Base-by-base conservation (phyloP, 2,888 invertebrate species). In the Drosophila multiciliata region DNA sequence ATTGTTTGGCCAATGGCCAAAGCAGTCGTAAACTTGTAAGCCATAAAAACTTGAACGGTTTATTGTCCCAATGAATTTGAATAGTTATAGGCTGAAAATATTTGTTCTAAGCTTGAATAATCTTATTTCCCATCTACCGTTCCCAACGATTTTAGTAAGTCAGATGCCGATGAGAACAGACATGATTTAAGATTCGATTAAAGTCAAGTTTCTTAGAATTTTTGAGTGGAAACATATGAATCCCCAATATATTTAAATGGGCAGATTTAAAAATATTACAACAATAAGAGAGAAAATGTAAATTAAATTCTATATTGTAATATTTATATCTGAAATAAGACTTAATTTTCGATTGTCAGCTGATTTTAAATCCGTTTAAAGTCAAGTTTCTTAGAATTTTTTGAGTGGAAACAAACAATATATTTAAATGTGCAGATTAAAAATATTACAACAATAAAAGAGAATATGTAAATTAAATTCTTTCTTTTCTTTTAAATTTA, bases 21-120 rank as follows among this genome's bases (percentile, higher is more conserved):
- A 69, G 64, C 26, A 66, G 75, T 86, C 88, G 83, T 87, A 78
- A 84, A 86, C 45, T 71, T 66, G 61, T 54, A 66, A 68, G 69
- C 69, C 52, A 59, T 76, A 78, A 71, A 76, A 87, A 69, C 66
- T 78, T 36, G 26, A 78, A 68, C 54, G 68, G 66, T 73, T 71
- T 67, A 57, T 66, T 74, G 72, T 80, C 45, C 42, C n/a, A 29
- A 48, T 40, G 40, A 53, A 52, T 66, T 81, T 61, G 42, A 64
- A 65, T 76, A 73, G 42, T 45, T n/a, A 68, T 23, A 29, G 54
- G 23, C 54, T 20, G 29, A 20, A 33, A 38, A 48, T 45, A 54
- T 58, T 58, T 59, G 35, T 15, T 36, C 12, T 23, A 32, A n/a
- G 8, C n/a, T 15, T 15, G 12, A 17, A 55, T 33, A 54, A 38